Conservation (phyloP, 1,140 invertebrate genomes). For the Adoxophyes honmai region DNA sequence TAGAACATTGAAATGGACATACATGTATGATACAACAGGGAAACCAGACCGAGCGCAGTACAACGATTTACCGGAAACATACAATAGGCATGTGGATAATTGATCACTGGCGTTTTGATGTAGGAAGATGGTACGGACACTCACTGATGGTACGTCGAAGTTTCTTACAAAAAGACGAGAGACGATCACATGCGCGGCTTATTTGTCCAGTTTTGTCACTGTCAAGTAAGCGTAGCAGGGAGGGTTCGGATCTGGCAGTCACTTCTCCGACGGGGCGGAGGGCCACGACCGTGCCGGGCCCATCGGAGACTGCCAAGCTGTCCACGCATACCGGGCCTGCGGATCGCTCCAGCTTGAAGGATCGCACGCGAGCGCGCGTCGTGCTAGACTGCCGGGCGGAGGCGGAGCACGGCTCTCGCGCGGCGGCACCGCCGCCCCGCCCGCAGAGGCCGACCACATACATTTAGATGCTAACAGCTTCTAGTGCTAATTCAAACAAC, state of each 20-base stretch:
- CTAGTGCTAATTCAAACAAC: slow-evolving; percentile 54
- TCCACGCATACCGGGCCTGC: slow-evolving; percentile 65
- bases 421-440: slow-evolving; percentile 26
- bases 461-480: slow-evolving; percentile 10
- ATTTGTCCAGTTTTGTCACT: slow-evolving; percentile 61
- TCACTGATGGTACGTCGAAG: slow-evolving; percentile 70
- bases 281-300: slow-evolving; percentile 37
- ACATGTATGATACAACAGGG: slow-evolving; percentile 18
- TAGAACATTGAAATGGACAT: slow-evolving; percentile 63
- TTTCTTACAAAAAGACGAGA: slow-evolving; percentile 70
- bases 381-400: slow-evolving; percentile 55
- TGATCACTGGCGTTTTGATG: slow-evolving; percentile 10
- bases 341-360: slow-evolving; percentile 67
- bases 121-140: slow-evolving; percentile 32
- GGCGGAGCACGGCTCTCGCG: slow-evolving; percentile 24
- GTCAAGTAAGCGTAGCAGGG: slow-evolving; percentile 60
- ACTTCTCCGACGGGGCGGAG: slow-evolving; percentile 58
- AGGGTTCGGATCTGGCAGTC: slow-evolving; percentile 57
- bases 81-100: slow-evolving; percentile 19
- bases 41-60: slow-evolving; percentile 17
- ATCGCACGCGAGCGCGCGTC: slow-evolving; percentile 65
- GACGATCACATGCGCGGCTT: slow-evolving; percentile 61
- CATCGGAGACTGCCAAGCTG: slow-evolving; percentile 53
- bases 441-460: slow-evolving; percentile 31
- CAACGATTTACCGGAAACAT: slow-evolving; percentile 14